These are phyloP conservation scores for Corythoichthys haematopterus DNA, from an alignment of 2,113 vertebrate genomes.

Conservation along the genomic window DNA sequence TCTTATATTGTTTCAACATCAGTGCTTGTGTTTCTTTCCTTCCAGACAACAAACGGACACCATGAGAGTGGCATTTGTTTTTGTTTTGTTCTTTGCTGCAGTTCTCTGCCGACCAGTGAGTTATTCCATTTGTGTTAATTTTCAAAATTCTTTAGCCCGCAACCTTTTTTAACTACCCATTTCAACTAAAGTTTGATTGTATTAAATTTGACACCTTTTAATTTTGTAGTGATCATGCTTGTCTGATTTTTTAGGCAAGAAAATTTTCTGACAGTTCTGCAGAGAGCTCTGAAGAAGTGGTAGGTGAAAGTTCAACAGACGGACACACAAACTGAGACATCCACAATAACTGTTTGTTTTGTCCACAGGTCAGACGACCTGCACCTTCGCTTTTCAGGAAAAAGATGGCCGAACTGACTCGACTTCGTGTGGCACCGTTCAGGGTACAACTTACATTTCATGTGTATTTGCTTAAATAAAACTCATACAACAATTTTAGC, in stretches of 20 bases:
- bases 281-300: conserved; percentile 72
- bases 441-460: conserved; percentile 44
- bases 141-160: background rate
- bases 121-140: conserved; percentile 5
- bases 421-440: conserved; percentile 14
- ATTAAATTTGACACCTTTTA: background rate
- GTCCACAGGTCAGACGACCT: conserved; percentile 45
- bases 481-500: background rate
- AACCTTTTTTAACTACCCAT: background rate
- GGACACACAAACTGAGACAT: background rate
- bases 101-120: conserved; percentile 72
- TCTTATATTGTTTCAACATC: conserved; percentile 18
- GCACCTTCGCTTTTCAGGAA: conserved; percentile 23
- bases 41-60: conserved; percentile 49
- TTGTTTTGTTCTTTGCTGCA: conserved; percentile 69
- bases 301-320: conserved; percentile 24
- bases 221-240: background rate
- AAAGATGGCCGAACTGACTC: conserved; percentile 12
- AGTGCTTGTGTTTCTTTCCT: conserved; percentile 11
- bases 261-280: conserved; percentile 62
- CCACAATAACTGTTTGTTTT: background rate
- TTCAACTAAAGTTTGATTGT: background rate
- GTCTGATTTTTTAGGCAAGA: conserved; percentile 46
- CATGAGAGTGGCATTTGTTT: conserved; percentile 71
- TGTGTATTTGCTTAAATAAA: background rate